Percentiles rank a stretch among this genome's conserved stretches.
These are phyloP conservation scores for Ptychadena robeensis DNA, from an alignment of 2,797 vertebrate genomes.

Conservation along the genomic window DNA sequence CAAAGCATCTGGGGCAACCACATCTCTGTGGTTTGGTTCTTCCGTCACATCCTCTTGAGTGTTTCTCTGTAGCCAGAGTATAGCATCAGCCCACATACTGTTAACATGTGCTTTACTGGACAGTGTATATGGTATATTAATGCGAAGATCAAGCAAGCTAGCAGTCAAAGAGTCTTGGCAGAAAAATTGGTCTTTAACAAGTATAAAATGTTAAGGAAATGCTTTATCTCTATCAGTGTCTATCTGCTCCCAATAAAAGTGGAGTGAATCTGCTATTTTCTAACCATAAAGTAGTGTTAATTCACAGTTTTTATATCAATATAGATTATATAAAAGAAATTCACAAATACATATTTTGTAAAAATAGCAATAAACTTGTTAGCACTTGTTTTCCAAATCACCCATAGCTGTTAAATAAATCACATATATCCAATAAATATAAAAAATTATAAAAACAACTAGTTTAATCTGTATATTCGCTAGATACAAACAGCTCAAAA, in stretches of 20 bases:
- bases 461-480: not conserved
- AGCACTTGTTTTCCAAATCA: not conserved
- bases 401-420: no score
- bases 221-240: not conserved
- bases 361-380: not conserved
- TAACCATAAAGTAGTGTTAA: no score
- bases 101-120: slow-evolving; percentile 29
- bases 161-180: not conserved
- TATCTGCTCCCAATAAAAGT: not conserved
- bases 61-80: not conserved
- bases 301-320: not conserved
- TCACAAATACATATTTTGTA: not conserved
- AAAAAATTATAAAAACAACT: not conserved
- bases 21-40: slow-evolving; percentile 52
- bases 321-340: not conserved
- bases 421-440: no score
- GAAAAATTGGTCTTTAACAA: not conserved
- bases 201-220: not conserved
- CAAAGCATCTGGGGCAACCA: slow-evolving; percentile 51
- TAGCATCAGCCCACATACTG: slow-evolving; percentile 13
- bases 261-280: not conserved
- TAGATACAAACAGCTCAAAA: not conserved
- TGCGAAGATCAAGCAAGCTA: not conserved
- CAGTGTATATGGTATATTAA: not conserved
- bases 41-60: slow-evolving; percentile 35